phyloP scores from a whole-genome alignment of 2,888 invertebrate genomes.

The Leucophenga maculata region DNA sequence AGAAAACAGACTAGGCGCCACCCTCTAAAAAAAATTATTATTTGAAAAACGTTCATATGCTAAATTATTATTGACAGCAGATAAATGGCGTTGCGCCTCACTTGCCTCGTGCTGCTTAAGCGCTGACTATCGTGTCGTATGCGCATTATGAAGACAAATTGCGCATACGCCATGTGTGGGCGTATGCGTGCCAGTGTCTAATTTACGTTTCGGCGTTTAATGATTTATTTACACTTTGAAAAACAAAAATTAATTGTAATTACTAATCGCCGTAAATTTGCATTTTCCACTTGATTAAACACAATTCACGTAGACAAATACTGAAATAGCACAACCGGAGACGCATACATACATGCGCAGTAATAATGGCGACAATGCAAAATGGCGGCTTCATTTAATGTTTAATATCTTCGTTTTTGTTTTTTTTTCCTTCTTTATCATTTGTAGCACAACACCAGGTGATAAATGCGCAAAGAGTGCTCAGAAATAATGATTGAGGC shows the following conservation, averaged over 20 bases:
- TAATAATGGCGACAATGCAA: not conserved
- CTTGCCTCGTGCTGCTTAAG: not conserved
- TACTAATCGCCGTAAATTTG: constrained; percentile 11
- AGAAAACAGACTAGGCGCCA: too few species aligned
- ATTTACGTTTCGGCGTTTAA: constrained; percentile 6
- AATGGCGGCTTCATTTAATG: not conserved
- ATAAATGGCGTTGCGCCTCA: too few species aligned
- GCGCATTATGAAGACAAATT: constrained; percentile 20
- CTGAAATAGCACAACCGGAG: too few species aligned
- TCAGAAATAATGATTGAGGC: not conserved
- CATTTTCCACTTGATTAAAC: not conserved
- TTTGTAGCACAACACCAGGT: constrained; percentile 1
- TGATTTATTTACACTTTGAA: constrained; percentile 16
- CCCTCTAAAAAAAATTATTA: too few species aligned
- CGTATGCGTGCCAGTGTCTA: constrained; percentile 9
- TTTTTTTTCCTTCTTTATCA: too few species aligned
- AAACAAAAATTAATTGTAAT: constrained; percentile 13
- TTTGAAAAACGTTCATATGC: too few species aligned
- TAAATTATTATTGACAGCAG: too few species aligned
- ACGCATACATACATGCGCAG: not conserved
- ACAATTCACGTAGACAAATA: not conserved
- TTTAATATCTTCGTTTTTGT: too few species aligned
- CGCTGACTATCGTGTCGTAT: not conserved
- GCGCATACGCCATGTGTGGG: constrained; percentile 17
- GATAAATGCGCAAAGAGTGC: constrained; percentile 19